These are phyloP conservation scores for Euura lappo DNA, from an alignment of 1,140 invertebrate species.

Conservation along the genomic window DNA sequence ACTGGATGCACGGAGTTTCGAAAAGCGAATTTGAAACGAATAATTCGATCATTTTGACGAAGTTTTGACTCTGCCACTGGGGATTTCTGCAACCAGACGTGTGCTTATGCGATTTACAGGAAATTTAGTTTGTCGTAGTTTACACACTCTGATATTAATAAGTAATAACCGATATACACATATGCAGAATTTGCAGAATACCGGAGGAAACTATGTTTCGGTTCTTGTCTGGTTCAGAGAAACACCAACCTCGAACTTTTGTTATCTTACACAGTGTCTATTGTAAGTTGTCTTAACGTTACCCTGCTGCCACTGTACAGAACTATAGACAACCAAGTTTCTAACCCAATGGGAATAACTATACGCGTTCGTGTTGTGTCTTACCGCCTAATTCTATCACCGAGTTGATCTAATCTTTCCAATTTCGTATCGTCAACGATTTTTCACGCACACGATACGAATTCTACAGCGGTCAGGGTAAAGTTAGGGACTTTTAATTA, in stretches of 20 bases:
- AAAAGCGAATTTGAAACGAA: constrained; percentile 1
- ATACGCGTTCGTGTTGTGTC: background rate
- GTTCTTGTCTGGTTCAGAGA: background rate
- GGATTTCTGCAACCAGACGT: no score
- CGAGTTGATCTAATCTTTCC: no score
- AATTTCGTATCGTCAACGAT: no score
- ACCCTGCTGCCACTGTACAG: background rate
- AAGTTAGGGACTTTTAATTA: no score
- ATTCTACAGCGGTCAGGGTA: no score
- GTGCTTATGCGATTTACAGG: no score
- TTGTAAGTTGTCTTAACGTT: background rate
- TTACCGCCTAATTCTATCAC: no score
- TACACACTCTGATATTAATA: no score
- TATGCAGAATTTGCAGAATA: no score
- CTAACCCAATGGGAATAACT: background rate
- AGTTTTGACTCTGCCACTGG: background rate
- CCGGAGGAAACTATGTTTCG: background rate
- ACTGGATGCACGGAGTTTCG: background rate
- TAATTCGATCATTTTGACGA: background rate
- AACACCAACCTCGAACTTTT: background rate
- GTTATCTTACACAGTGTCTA: constrained; percentile 1
- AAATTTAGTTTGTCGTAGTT: no score
- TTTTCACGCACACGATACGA: no score
- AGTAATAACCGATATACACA: no score
- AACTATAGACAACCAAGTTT: background rate